Base-by-base conservation (phyloP, 2,113 vertebrate genomes). In the Trachemys scripta region DNA sequence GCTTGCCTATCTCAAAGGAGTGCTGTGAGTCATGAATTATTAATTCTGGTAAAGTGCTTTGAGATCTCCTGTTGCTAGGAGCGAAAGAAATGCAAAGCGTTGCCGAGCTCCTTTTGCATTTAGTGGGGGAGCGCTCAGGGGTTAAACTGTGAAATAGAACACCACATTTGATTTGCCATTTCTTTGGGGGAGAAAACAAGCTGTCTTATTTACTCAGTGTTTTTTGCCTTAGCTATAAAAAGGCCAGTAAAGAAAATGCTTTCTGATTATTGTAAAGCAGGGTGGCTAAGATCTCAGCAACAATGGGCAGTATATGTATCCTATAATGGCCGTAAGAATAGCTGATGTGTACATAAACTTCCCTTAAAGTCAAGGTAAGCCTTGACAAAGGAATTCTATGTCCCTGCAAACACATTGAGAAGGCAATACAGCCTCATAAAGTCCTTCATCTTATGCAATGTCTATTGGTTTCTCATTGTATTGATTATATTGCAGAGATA, bases 401-500 rank as follows among this genome's bases (percentile, higher is more conserved):
- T 90, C 82, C 86, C 88, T 91, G 80, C 27, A 84, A 95, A 90
- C 29, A 8, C 84, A 82, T 3, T 38, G 17, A 95, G 85, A 90
- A 91, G 90, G 85, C 91, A 96, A 82, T 16, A 31, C 8, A 59
- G 82, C 53, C 88, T 88, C 49, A 49, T 89, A 56, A 92, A 88
- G n/a, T 78, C 87, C 80, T 93, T 90, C 88, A 82, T 12, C n/a
- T 57, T 94, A n/a, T 1, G 1, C 82, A 62, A 29, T 50, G 31
- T 7, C 92, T 69, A 96, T 97, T 89, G 94, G 94, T 96, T 98
- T 96, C 96, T 95, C 96, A 86, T 96, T 92, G 25, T 95, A 98
- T 98, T 96, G 97, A 98, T 97, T 95, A 82, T 91, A 95, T 96
- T 90, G 85, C 86, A 35, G 79, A 82, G 96, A 97, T 98, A 96